Evolutionary conservation across 2,113 vertebrate genomes (phyloP), one percentile per base, ranked within the genome.

Genomic region (Ancistrus triradiatus): DNA sequence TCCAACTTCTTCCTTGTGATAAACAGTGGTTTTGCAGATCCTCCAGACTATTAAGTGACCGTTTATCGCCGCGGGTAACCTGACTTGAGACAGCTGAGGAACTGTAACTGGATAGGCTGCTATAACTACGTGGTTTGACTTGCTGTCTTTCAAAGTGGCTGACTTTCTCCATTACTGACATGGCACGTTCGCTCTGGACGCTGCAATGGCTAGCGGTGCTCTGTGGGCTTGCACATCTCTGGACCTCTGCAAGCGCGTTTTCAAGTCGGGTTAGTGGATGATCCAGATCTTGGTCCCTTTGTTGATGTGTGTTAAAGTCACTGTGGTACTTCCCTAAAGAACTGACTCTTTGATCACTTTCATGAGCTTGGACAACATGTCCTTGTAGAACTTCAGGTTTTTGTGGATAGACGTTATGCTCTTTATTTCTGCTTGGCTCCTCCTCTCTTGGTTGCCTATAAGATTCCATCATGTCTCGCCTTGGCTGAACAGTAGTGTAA

Each of bases 161-260:
- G 21, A 98, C 89, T 69, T 92, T 95, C 83, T 99, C 94, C 69
- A 95, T 80, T 64, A 99, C 96, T 0, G 91, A 95, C 74, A 90
- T 88, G 70, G 76, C 83, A 69, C 27, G 84, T 19, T 66, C 65
- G 15, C 49, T 50, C 35, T 60, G 55, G 72, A 77, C 7, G 14
- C 59, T 46, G 50, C 56, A 69, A 0, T 88, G 86, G 38, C 68
- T 27, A 59, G 73, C 85, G 51, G 71, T 43, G 0, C 78, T 76
- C 11, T 87, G 80, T 0, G 83, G 78, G 17, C 63, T 56, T 64
- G 80, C 66, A 3, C 80, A 77, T 6, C 74, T 82, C 68, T 85
- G 86, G 9, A 85, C 83, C 0, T 87, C 83, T 0, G 81, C 85
- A 9, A 85, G 74, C 0, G 83, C 81, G 0, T 87, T 90, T 68